These are phyloP conservation scores for Cebus imitator DNA, from an alignment of 2,113 vertebrate genomes.

Conservation along the genomic window DNA sequence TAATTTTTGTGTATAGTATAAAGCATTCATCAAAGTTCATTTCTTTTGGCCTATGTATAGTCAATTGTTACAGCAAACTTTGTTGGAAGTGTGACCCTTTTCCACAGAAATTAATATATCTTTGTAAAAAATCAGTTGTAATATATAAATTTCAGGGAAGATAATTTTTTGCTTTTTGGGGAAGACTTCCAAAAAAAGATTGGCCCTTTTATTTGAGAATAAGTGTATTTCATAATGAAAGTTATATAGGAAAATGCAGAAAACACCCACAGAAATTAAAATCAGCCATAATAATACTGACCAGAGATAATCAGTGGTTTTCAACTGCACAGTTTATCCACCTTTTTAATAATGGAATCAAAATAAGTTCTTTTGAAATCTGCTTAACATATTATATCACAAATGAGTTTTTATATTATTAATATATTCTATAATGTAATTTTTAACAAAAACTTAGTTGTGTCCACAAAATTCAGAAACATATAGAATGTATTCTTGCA, in stretches of 20 bases:
- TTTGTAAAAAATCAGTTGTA: not conserved
- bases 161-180: not conserved
- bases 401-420: not conserved
- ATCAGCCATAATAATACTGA: not conserved
- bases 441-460: not conserved
- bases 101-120: not conserved
- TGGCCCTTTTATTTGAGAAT: constrained; percentile 1
- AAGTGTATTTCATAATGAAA: constrained; percentile 2
- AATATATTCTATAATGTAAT: not conserved
- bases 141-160: not conserved
- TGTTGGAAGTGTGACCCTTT: not conserved
- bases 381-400: not conserved
- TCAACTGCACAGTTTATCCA: not conserved
- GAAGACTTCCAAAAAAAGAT: not conserved
- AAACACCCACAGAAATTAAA: not conserved
- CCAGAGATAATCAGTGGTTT: not conserved
- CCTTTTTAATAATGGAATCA: not conserved
- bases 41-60: not conserved
- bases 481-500: not conserved
- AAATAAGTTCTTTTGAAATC: constrained; percentile 14
- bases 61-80: not conserved
- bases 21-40: not conserved
- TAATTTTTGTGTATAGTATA: not conserved
- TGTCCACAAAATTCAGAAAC: not conserved
- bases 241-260: not conserved